phyloP scores from a whole-genome alignment of 1,140 invertebrate genomes.

The Phortica variegata region DNA sequence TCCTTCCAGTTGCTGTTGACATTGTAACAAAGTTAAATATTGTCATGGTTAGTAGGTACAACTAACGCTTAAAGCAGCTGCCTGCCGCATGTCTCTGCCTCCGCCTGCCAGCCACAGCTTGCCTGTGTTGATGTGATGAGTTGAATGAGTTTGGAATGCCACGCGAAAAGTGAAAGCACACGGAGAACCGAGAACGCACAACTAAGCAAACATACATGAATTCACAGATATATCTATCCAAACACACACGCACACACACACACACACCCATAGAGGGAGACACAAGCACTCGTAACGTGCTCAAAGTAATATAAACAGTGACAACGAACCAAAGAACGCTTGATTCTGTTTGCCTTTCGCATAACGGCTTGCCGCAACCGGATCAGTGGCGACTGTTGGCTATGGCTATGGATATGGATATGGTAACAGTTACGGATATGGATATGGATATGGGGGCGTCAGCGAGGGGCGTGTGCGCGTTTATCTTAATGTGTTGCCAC shows the following conservation, averaged over 20 bases:
- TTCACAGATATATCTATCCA: neutral
- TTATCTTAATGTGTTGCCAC: slow-evolving; percentile 54
- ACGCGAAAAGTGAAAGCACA: slow-evolving; percentile 47
- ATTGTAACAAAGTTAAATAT: slow-evolving; percentile 53
- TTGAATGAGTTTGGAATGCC: slow-evolving; percentile 50
- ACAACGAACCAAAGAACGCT: no score
- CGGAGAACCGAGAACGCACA: no score
- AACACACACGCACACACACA: slow-evolving; percentile 11
- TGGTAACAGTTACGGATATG: no score
- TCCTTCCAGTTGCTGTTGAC: slow-evolving; percentile 32
- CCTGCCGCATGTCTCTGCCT: neutral
- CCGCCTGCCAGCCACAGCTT: neutral
- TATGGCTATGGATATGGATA: no score
- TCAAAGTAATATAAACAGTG: no score
- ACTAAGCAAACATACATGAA: no score
- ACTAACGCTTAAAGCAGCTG: neutral
- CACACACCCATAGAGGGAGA: slow-evolving; percentile 4
- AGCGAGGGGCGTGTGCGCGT: slow-evolving; percentile 46
- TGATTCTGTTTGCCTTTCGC: slow-evolving; percentile 47
- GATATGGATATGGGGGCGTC: no score
- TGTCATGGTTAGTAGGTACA: slow-evolving; percentile 36
- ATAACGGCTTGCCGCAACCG: slow-evolving; percentile 25
- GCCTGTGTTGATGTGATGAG: slow-evolving; percentile 48
- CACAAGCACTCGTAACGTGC: no score
- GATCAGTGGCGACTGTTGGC: no score